These are phyloP conservation scores for Andrena trimmerana DNA, from an alignment of 2,888 invertebrate species.

Conservation along the genomic window DNA sequence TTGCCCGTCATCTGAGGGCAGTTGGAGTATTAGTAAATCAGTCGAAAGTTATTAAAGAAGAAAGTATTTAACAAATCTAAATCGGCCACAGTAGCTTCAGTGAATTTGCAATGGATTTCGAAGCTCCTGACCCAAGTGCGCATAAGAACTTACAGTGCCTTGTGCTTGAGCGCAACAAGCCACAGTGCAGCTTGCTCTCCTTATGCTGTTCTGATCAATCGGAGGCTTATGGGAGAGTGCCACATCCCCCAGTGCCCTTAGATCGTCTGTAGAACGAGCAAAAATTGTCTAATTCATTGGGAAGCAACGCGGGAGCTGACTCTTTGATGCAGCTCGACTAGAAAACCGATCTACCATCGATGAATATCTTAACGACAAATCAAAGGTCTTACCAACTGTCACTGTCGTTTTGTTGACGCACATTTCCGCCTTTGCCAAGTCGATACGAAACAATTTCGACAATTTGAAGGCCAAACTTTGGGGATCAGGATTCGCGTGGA, in stretches of 20 bases:
- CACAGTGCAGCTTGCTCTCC: not conserved
- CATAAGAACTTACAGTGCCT: constrained; percentile 5
- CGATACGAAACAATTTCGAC: not conserved
- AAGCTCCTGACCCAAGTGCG: too few relatives aligned
- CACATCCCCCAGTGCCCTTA: accelerated
- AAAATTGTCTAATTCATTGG: not conserved
- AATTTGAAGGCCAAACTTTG: accelerated
- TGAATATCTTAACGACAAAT: not conserved
- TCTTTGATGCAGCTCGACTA: too few relatives aligned
- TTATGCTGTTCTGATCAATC: not conserved
- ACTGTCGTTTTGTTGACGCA: not conserved
- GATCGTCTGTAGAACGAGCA: not conserved
- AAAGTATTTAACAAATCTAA: too few relatives aligned
- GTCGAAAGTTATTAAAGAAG: too few relatives aligned
- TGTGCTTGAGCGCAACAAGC: constrained; percentile 4
- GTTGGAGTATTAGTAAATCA: too few relatives aligned
- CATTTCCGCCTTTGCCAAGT: not conserved
- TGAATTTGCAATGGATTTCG: too few relatives aligned
- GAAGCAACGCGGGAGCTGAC: too few relatives aligned
- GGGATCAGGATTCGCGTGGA: accelerated
- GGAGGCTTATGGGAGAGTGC: accelerated
- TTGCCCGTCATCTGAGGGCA: too few relatives aligned
- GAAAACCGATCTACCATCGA: too few relatives aligned
- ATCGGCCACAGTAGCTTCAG: too few relatives aligned
- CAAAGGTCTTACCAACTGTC: not conserved